Evolutionary conservation across 1,140 invertebrate genomes (phyloP), one percentile per base, ranked within the genome.

Genomic region (Meloidogyne hapla): DNA sequence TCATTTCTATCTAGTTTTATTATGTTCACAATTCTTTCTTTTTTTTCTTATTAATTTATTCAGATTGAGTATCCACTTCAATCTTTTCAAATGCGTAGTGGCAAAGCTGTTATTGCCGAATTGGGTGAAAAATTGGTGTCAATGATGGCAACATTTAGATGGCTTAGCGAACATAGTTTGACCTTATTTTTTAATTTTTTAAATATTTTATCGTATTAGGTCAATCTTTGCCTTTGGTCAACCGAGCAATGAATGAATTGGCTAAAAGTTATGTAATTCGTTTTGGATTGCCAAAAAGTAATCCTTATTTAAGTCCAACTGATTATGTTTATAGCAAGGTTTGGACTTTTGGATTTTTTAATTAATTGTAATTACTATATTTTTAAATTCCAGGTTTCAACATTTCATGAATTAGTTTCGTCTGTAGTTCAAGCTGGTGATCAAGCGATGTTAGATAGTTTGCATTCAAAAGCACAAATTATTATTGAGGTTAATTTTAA

Each of bases 341-440:
- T 26, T 12, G 2, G 1, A 21, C 23, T 42, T 62, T 65, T 72
- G 10, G n/a, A n/a, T n/a, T 21, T 40, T 25, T 61, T 28, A 4
- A n/a, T 23, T n/a, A 40, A 10, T 26, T 63, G 5, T 23, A 4
- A 2, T 38, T 26, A 25, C 40, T 8, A 8, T 6, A 8, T 33
- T 33, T 33, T 5, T 33, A 33, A 4, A 33, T 33, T 33, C 18
- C 18, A 73, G 71, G 74, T 75, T 28, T 69, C 74, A 48, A 38
- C 64, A 18, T 75, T 75, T 28, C 74, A 75, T 63, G 74, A 75
- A n/a, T 61, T 75, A 33, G 74, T 75, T 38, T 38, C 74, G 12
- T 13, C 64, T 40, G n/a, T 75, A 1, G 64, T 75, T 28, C 74
- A 61, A 25, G 25, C 42, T 25, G 69, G 69, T 28, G 74, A 75